A percentile compares a stretch with the other conserved stretches of the same genome.
Evolutionary conservation across 1,140 invertebrate species (phyloP).

Genomic region (Teleogryllus occipitalis): DNA sequence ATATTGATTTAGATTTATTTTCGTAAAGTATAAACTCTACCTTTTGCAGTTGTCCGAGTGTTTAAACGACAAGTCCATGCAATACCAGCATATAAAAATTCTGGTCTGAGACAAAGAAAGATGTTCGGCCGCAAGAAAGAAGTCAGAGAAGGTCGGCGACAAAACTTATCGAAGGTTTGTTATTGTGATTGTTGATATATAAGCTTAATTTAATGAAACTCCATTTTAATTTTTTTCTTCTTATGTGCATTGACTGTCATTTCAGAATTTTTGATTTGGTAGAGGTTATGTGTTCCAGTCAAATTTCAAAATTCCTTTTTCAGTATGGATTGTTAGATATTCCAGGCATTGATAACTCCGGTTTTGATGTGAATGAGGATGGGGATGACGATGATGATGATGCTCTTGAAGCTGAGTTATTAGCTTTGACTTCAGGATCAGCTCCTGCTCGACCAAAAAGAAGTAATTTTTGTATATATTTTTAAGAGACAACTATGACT

Average conservation of each 20-base stretch:
- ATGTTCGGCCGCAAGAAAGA: not conserved
- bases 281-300: no score
- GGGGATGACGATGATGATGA: slow-evolving; percentile 57
- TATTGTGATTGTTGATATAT: not conserved
- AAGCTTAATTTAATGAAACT: not conserved
- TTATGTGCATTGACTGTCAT: not conserved
- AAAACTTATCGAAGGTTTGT: not conserved
- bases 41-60: no score
- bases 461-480: slow-evolving; percentile 23
- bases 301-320: slow-evolving; percentile 22
- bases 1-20: no score
- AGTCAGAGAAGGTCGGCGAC: not conserved
- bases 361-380: slow-evolving; percentile 39
- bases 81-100: no score
- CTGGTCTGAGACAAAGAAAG: not conserved
- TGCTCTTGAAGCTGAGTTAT: slow-evolving; percentile 78
- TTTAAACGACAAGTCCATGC: no score
- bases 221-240: not conserved
- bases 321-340: slow-evolving; percentile 71
- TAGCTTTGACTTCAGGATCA: slow-evolving; percentile 55
- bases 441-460: slow-evolving; percentile 29
- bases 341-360: slow-evolving; percentile 40
- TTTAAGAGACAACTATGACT: not conserved
- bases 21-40: no score
- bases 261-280: not conserved